Evolutionary conservation across 2,113 vertebrate genomes (phyloP).

Genomic region (Eonycteris spelaea): DNA sequence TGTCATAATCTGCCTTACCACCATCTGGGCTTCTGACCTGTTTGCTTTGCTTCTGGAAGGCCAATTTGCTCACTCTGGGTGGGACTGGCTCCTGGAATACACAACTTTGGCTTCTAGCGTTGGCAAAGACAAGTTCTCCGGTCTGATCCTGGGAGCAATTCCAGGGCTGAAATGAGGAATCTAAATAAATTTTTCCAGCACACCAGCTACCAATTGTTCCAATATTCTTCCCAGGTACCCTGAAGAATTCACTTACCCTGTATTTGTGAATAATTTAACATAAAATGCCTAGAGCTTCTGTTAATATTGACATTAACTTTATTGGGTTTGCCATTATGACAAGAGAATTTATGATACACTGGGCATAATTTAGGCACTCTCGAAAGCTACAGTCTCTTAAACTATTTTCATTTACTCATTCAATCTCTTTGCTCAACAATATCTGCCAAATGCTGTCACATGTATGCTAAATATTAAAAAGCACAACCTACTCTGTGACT

Average conservation of each 20-base stretch:
- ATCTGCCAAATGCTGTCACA: background rate
- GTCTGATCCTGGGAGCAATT: conserved; percentile 24
- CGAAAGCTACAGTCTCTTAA: conserved; percentile 8
- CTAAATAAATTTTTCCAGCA: conserved; percentile 30
- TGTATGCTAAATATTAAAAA: background rate
- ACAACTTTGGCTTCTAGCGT: background rate
- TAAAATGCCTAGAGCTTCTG: conserved; percentile 19
- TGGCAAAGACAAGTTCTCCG: background rate
- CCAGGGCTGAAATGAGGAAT: background rate
- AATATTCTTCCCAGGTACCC: background rate
- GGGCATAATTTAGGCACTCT: background rate
- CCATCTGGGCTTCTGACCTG: conserved; percentile 7
- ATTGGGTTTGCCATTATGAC: conserved; percentile 34
- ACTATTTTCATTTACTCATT: conserved; percentile 9
- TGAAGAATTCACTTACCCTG: conserved; percentile 39
- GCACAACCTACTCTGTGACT: background rate
- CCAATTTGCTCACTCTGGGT: background rate
- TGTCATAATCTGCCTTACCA: background rate
- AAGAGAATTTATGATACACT: background rate
- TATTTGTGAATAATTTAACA: conserved; percentile 59
- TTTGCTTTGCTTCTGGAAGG: background rate
- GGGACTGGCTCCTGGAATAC: background rate
- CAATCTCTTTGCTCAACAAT: conserved; percentile 4
- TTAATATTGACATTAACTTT: conserved; percentile 48
- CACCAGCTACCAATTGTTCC: background rate